Evolutionary conservation across 2,113 vertebrate species (phyloP), one percentile per base, ranked within the genome.

Genomic region (Paedocypris sp.): DNA sequence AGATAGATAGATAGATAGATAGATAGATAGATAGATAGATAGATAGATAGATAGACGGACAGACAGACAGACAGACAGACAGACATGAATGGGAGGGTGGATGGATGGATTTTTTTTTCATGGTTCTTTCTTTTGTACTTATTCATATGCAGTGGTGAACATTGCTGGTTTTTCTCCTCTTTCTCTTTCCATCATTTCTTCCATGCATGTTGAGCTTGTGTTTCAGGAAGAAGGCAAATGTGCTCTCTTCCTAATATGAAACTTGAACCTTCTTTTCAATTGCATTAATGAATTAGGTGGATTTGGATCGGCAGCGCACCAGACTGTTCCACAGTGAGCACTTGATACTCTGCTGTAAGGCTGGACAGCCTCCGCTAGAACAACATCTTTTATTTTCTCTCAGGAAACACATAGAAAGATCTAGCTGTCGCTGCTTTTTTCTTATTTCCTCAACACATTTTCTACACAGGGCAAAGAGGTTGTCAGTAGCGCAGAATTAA

Each of bases 301-400:
- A 62, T 66, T 53, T 62, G 38, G 58, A 58, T 33, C 32, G 51
- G 51, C 60, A 36, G 49, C 19, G 57, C 64, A 61, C 43, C 57
- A 65, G 62, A 23, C 42, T 19, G 57, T 52, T 47, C 25, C 43
- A 33, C 45, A 41, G 35, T 52, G 20, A 35, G 47, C 28, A 35
- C 58, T 29, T 9, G 18, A 13, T 39, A 26, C 42, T 64, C 43
- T 28, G 45, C 41, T 42, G 48, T 49, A 26, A 41, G 58, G 46
- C 47, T 48, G 59, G 59, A 52, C 63, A 46, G 69, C 50, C 45
- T 32, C 50, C 45, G 54, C 42, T 39, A 61, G 48, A 73, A 74
- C 69, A 72, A 71, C 60, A 49, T 50, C 61, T 74, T 56, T 63
- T 56, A 64, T 74, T 71, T 76, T 64, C 63, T 70, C 65, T 43